A percentile compares a stretch with the other conserved stretches of the same genome.
Conservation (phyloP, 2,888 invertebrate species). For the Xestia rhomboidea region DNA sequence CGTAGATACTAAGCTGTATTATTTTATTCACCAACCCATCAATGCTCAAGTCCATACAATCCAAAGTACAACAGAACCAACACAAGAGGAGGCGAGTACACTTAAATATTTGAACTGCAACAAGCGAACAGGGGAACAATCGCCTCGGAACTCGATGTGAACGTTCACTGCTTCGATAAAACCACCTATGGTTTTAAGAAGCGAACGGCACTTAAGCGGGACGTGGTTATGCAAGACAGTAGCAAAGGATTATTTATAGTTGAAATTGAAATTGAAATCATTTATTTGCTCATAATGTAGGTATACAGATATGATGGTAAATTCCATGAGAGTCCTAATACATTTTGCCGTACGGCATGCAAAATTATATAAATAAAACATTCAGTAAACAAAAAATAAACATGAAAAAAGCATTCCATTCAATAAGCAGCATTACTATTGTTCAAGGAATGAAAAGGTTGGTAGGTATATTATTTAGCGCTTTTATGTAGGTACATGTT, state of each 20-base stretch:
- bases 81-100: conserved; percentile 42
- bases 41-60: conserved; percentile 37
- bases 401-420: too few species aligned
- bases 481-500: neutral
- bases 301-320: too few species aligned
- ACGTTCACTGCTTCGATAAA: conserved; percentile 82
- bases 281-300: too few species aligned
- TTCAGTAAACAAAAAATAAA: too few species aligned
- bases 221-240: conserved; percentile 68
- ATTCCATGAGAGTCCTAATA: too few species aligned
- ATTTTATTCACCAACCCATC: conserved; percentile 38
- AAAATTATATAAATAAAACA: too few species aligned
- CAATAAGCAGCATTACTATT: too few species aligned
- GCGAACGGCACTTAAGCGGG: conserved; percentile 86
- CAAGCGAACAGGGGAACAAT: conserved; percentile 75
- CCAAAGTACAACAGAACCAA: conserved; percentile 41
- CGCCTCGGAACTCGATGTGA: conserved; percentile 73
- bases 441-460: neutral
- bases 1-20: neutral
- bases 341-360: too few species aligned
- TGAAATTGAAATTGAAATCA: too few species aligned
- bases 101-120: conserved; percentile 74
- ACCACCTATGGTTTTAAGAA: conserved; percentile 89
- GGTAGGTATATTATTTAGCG: neutral
- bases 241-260: neutral